Conservation (phyloP, 1,140 invertebrate genomes). For the Forficula auricularia region DNA sequence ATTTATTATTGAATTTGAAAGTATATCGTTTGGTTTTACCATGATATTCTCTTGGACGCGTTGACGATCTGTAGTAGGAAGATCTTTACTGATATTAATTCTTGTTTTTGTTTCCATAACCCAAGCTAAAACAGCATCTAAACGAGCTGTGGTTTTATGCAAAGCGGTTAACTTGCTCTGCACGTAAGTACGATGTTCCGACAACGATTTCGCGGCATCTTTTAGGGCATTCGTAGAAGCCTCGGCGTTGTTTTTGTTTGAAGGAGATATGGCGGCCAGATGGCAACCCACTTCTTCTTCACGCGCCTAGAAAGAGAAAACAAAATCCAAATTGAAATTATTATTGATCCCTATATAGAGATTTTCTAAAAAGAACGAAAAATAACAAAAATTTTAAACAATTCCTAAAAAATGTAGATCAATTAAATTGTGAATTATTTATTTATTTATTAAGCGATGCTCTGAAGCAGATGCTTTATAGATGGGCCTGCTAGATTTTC, state of each 20-base stretch:
- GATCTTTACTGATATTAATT: slow-evolving; percentile 30
- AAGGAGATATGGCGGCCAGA: slow-evolving; percentile 1
- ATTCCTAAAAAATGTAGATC: too few relatives aligned
- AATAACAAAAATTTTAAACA: too few relatives aligned
- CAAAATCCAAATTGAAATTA: slow-evolving; percentile 4
- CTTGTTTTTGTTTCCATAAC: slow-evolving; percentile 32
- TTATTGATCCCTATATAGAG: not conserved
- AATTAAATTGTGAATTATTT: too few relatives aligned
- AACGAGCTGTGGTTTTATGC: slow-evolving; percentile 35
- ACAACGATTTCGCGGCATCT: slow-evolving; percentile 16
- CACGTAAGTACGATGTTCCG: slow-evolving; percentile 36
- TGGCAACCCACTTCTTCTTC: slow-evolving; percentile 39
- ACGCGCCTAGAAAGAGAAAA: slow-evolving; percentile 35
- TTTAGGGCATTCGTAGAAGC: not conserved
- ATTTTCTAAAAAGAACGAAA: too few relatives aligned
- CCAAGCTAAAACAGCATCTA: slow-evolving; percentile 37
- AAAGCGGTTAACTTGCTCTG: slow-evolving; percentile 38
- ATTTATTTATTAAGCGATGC: too few relatives aligned
- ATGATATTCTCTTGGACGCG: slow-evolving; percentile 37
- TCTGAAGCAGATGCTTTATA: too few relatives aligned
- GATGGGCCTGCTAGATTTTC: too few relatives aligned
- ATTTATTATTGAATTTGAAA: too few relatives aligned
- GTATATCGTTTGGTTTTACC: slow-evolving; percentile 26
- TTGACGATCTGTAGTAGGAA: slow-evolving; percentile 29
- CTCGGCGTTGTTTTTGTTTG: not conserved